Evolutionary conservation across 2,888 invertebrate genomes (phyloP), one percentile per base, ranked within the genome.

Genomic region (Epistrophella euchroma): DNA sequence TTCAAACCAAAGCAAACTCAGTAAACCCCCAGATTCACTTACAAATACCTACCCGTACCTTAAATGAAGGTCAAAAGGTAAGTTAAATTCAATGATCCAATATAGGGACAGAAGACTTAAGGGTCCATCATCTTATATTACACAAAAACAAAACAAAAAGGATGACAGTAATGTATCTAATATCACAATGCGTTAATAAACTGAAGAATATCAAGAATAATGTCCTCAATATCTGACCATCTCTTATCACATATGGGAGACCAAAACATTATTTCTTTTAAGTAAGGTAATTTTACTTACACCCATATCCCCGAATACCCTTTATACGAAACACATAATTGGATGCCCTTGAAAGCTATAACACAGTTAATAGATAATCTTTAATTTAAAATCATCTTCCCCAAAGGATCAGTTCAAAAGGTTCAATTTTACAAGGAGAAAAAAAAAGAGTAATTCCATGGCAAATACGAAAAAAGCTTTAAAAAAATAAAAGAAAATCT

Each of bases 331-430:
- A 32, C 13, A n/a, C 2, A 43, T 62, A 56, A 56, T 60, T 58
- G 35, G 22, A 19, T 28, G 43, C 28, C 37, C 17, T 40, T n/a
- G 13, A 68, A 35, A 56, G 28, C 35, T 40, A 74, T 66, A 68
- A 68, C 22, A 37, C 32, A 19, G 11, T 70, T 45, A 37, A 10
- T 35, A 25, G 50, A 58, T 52, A 73, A 77, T 70, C 73, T 73
- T 68, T 47, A 83, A 83, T 77, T 77, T 73, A 83, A 77, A 77
- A 77, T 77, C 47, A 73, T 68, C 45, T 55, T 32, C 7, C 60
- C 60, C 77, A 77, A 52, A 58, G 81, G 71, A 25, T 71, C 22
- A 25, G 22, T 55, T 73, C 25, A 68, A 40, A 55, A 71, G 22
- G 47, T 80, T 80, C 32, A 47, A 62, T 45, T 5, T 32, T 25